Evolutionary conservation across 1,140 invertebrate genomes (phyloP), one percentile per base, ranked within the genome.

Genomic region (Halyomorpha halys): DNA sequence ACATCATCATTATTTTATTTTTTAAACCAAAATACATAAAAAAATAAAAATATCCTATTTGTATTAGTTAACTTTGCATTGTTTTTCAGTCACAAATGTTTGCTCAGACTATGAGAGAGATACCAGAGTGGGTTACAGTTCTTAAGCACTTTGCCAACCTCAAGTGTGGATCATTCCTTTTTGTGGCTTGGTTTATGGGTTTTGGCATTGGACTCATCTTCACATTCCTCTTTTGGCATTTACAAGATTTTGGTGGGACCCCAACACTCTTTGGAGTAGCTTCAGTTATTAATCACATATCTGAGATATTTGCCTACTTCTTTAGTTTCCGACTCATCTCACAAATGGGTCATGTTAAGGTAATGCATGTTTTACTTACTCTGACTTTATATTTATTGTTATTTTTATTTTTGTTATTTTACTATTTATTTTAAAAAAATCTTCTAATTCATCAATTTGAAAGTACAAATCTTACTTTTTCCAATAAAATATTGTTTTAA

Each of bases 131-230:
- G 91, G 81, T 94, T 63, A 89, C 87, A 1, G 91, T 97, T 13
- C 74, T 97, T 63, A 86, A 87, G 65, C 90, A 95, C 71, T 94
- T 95, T 74, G 89, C 89, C 68, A 91, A 93, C 73, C 72, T 93
- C 16, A 93, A 94, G 72, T 94, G 92, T 65, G 86, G 87, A 3
- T 90, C 94, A 0, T 97, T 98, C 73, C 82, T 99, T 11, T 91
- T 97, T 71, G 91, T 98, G 0, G 89, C 94, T 19, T 98, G 95
- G 92, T 96, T 94, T 76, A 97, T 99, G 94, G 97, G 97, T 56
- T 95, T 98, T 73, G 97, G 97, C n/a, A 97, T 98, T 70, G 97
- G 97, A 0, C 79, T 99, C 67, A 97, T 98, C 65, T 99, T 99
- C 76, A 97, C 96, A 1, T 99, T 99, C 77, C 84, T 99, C 23